Percentiles rank a stretch among this genome's conserved stretches.
phyloP scores from a whole-genome alignment of 2,797 vertebrate species.

The Cossypha polioptera region DNA sequence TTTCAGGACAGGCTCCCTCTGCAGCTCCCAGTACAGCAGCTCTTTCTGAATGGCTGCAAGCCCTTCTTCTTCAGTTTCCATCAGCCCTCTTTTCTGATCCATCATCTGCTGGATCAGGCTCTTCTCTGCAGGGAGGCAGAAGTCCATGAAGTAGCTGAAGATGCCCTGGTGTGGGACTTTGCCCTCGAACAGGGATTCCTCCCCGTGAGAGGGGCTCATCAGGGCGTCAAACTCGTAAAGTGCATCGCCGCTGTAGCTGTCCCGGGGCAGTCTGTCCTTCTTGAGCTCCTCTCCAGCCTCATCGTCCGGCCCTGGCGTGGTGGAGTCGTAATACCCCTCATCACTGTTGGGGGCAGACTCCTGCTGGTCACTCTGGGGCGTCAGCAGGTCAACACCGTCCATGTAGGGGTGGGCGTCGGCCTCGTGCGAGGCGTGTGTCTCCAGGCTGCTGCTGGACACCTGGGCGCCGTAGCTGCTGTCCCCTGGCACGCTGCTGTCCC shows the following conservation, averaged over 20 bases:
- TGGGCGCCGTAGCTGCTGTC: constrained; percentile 74
- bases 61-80: constrained; percentile 84
- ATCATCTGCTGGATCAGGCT: constrained; percentile 70
- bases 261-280: constrained; percentile 87
- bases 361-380: constrained; percentile 94
- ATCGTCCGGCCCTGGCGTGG: constrained; percentile 91
- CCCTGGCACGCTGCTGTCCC: constrained; percentile 69
- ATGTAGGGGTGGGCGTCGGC: constrained; percentile 69
- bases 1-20: constrained; percentile 71
- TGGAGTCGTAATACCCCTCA: constrained; percentile 94
- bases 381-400: constrained; percentile 81
- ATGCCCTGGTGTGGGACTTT: constrained; percentile 74
- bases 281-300: constrained; percentile 82
- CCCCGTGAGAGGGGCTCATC: constrained; percentile 85
- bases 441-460: constrained; percentile 64
- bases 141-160: constrained; percentile 79
- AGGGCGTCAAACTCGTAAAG: constrained; percentile 94
- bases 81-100: constrained; percentile 74
- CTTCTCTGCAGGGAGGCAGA: constrained; percentile 68
- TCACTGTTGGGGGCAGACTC: constrained; percentile 95
- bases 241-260: constrained; percentile 97
- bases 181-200: constrained; percentile 78
- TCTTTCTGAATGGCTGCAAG: constrained; percentile 84
- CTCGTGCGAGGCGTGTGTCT: constrained; percentile 65
- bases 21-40: constrained; percentile 83